Base-by-base conservation (phyloP, 1,140 invertebrate genomes). In the Daktulosphaira vitifoliae region DNA sequence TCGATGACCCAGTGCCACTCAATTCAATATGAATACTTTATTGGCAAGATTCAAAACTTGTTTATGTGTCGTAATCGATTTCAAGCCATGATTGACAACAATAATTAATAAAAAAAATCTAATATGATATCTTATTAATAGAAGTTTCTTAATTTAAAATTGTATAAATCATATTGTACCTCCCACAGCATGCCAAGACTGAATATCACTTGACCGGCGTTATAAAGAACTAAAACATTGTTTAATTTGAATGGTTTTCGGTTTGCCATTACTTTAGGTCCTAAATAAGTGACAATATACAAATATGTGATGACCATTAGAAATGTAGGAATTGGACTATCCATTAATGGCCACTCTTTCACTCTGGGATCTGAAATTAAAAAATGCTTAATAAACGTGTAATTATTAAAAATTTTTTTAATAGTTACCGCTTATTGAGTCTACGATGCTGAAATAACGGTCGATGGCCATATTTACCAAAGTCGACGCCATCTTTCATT, bases 341-440 rank as follows among this genome's bases (percentile, higher is more conserved):
- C 83, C 88, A 97, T 95, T 1, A 97, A 76, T 0, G 90, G 85
- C 88, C 92, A 96, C 74, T 89, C 84, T 73, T 84, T 84, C 26
- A 95, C 90, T 68, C 94, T 78, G 2, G 88, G 87, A 81, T 95
- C 92, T 84, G 77, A 68, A 72, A 69, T 53, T 25, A n/a, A 29
- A 49, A 50, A 69, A 42, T 15, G n/a, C n/a, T n/a, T n/a, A n/a
- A n/a, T n/a, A n/a, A n/a, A n/a, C n/a, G n/a, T n/a, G n/a, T n/a
- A n/a, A n/a, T n/a, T n/a, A 48, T n/a, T 6, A 16, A 48, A 48
- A 7, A 48, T 48, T 5, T 25, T 16, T 18, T 46, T 20, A 22
- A 49, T 54, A 73, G 75, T 74, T 72, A 78, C 77, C 77, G 68
- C 77, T 77, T 64, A 77, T 74, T 65, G 73, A 72, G 67, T 78